Evolutionary conservation across 2,888 invertebrate species (phyloP).

Genomic region (Nebria brevicollis): DNA sequence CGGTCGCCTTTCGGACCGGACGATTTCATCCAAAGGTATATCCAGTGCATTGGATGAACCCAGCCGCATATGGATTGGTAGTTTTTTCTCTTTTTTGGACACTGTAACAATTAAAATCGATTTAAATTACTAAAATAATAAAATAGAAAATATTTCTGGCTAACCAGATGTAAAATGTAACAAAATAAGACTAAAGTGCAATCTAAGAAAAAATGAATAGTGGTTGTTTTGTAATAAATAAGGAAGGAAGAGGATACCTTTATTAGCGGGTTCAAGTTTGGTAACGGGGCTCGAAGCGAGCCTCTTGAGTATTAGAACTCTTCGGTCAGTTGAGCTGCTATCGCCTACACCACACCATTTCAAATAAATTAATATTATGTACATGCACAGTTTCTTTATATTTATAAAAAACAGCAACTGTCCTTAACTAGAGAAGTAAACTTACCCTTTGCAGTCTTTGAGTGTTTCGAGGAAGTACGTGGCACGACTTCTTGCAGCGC

Average conservation of each 20-base stretch:
- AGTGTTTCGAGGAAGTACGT: constrained; percentile 37
- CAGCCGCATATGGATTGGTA: constrained; percentile 61
- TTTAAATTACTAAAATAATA: too few species aligned
- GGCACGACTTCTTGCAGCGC: constrained; percentile 67
- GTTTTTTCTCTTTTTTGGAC: constrained; percentile 56
- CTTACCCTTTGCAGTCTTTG: constrained; percentile 34
- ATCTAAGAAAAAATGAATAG: constrained; percentile 6
- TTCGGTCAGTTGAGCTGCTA: constrained; percentile 33
- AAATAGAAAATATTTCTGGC: too few species aligned
- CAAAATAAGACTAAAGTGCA: background rate
- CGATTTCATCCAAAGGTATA: constrained; percentile 46
- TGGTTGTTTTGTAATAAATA: background rate
- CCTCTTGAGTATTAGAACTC: constrained; percentile 43
- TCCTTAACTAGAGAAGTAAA: background rate
- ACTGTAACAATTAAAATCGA: background rate
- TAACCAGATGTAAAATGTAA: background rate
- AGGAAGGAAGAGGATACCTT: constrained; percentile 27
- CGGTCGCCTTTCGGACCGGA: constrained; percentile 22
- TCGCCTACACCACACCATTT: constrained; percentile 34
- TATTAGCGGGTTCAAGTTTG: constrained; percentile 34
- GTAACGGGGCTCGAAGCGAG: constrained; percentile 36
- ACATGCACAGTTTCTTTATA: constrained; percentile 3
- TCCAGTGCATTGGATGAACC: constrained; percentile 54
- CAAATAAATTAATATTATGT: constrained; percentile 14
- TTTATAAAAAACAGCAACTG: background rate